phyloP scores from a whole-genome alignment of 2,113 vertebrate genomes.

The Lampris incognitus region DNA sequence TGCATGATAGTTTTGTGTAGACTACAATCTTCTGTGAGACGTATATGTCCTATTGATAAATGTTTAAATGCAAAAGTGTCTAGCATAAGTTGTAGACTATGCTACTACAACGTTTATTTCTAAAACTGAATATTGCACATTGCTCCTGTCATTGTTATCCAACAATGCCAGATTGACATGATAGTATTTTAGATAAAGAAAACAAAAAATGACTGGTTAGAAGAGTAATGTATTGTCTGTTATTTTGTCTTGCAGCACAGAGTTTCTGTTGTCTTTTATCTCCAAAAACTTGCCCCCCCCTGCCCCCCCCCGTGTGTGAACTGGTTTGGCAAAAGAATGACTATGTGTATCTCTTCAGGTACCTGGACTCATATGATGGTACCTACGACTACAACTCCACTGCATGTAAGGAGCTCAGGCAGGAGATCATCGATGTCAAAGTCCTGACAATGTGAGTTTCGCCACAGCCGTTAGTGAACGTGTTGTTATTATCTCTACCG shows the following conservation, averaged over 20 bases:
- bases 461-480: not conserved
- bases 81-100: constrained; percentile 65
- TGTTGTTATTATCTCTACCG: no score
- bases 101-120: constrained; percentile 19
- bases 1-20: no score
- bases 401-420: constrained; percentile 92
- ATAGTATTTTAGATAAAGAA: constrained; percentile 44
- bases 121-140: constrained; percentile 49
- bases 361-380: constrained; percentile 93
- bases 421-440: constrained; percentile 95
- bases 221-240: constrained; percentile 26
- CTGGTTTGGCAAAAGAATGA: constrained; percentile 60
- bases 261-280: constrained; percentile 29
- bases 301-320: constrained; percentile 36
- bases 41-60: constrained; percentile 48
- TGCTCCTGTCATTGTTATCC: constrained; percentile 66
- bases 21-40: not conserved
- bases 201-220: constrained; percentile 29
- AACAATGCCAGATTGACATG: constrained; percentile 50
- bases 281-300: not conserved
- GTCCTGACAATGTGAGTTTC: constrained; percentile 95
- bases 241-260: constrained; percentile 30
- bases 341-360: constrained; percentile 85
- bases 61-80: constrained; percentile 70
- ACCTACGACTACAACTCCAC: constrained; percentile 94